Evolutionary conservation across 2,113 vertebrate species (phyloP), one percentile per base, ranked within the genome.

Genomic region (Trogon surrucura): DNA sequence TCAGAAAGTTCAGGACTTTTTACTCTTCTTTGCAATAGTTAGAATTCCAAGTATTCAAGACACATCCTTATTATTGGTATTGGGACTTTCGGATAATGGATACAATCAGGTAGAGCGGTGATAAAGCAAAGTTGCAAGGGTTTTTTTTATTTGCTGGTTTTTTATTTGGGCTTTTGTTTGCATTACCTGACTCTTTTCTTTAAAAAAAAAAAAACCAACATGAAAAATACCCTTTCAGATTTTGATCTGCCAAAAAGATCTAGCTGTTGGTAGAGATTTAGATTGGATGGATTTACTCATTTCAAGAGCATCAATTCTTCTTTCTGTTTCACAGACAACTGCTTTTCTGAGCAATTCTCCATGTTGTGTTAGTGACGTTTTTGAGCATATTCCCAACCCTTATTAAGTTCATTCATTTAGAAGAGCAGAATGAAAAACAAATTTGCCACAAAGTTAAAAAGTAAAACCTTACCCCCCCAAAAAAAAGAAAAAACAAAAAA

Each of bases 171-270:
- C 0, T 20, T 44, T 32, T 45, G 18, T 72, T 51, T 27, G 10
- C 3, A 19, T 13, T 56, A 16, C 7, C 3, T 27, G 17, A 1
- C 2, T 8, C 1, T 38, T 13, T 34, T 18, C 5, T 12, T 15
- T 11, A 16, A 47, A 47, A 41, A 41, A 41, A 41, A 41, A 9
- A 11, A 41, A 41, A 41, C 41, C 10, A 41, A 41, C 41, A 41
- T 11, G 36, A 36, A 36, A 36, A 36, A 36, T 36, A 36, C 36
- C 41, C 41, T 61, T 25, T 41, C 9, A 58, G 34, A 65, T 45
- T 75, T 64, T 69, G 5, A 26, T 73, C 19, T 53, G 45, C 29
- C 47, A 65, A 54, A 79, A 69, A 36, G 11, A 41, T 73, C 30
- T 66, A 44, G 15, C 12, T 41, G 2, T 53, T 84, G 13, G 2